Conservation (phyloP, 2,888 invertebrate genomes). For the Leptura quadrifasciata region DNA sequence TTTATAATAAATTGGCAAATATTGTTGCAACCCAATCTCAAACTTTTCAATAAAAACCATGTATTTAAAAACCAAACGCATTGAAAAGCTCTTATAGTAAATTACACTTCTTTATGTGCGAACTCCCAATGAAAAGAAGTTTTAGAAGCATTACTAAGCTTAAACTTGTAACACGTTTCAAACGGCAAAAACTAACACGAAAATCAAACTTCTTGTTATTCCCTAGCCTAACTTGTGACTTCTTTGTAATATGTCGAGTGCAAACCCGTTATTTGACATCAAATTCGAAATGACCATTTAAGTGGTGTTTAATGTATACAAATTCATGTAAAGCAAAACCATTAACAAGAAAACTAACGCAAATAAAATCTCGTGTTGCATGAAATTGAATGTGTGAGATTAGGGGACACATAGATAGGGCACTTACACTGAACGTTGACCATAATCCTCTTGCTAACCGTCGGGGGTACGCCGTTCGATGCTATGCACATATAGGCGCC, state of each 20-base stretch:
- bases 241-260: background rate
- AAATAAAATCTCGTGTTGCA: slow-evolving; percentile 39
- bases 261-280: background rate
- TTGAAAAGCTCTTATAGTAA: too few species aligned
- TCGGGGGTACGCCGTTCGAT: slow-evolving; percentile 90
- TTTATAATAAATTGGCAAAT: too few species aligned
- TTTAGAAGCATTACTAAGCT: too few species aligned
- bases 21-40: too few species aligned
- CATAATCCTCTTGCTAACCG: slow-evolving; percentile 91
- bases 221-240: background rate
- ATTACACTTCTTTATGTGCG: too few species aligned
- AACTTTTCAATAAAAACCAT: too few species aligned
- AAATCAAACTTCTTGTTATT: background rate
- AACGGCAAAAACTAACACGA: too few species aligned
- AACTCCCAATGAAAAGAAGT: too few species aligned
- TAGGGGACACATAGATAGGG: slow-evolving; percentile 44
- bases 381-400: slow-evolving; percentile 51
- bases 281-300: slow-evolving; percentile 8
- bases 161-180: too few species aligned
- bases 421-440: slow-evolving; percentile 94
- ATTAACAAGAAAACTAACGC: slow-evolving; percentile 42
- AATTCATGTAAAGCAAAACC: slow-evolving; percentile 37
- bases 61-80: too few species aligned
- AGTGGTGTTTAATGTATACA: background rate
- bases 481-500: slow-evolving; percentile 94